Evolutionary conservation across 1,140 invertebrate species (phyloP), one percentile per base, ranked within the genome.

Genomic region (Matsumurasca onukii): DNA sequence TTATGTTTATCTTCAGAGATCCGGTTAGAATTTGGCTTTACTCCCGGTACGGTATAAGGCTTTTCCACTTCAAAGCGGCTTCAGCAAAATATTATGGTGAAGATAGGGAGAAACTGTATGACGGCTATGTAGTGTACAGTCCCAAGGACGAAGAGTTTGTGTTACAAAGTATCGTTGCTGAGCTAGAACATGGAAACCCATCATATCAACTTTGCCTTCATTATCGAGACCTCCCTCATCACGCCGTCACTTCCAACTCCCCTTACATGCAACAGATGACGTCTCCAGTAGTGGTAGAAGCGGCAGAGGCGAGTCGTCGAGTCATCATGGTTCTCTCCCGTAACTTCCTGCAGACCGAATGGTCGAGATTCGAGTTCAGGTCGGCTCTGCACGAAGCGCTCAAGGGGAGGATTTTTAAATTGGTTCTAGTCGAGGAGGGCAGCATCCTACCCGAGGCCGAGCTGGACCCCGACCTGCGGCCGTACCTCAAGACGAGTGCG

Each of bases 61-160:
- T 95, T 31, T 91, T 90, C 71, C 75, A 77, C 80, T 86, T 80
- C 75, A 75, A 77, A 73, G 81, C 73, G 75, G 81, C 67, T 3
- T 78, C 76, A 15, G 77, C 78, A 22, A 82, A 82, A 72, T 80
- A 81, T 69, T 76, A 78, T 61, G 87, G 85, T 75, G 89, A 91
- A 76, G 91, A 93, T 71, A 86, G 87, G 59, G 91, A 94, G 75
- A 94, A 94, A 74, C 81, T 94, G 13, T 97, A 94, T 79, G 96
- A 98, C 77, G 94, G 92, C 39, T 97, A 95, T 78, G 89, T 98
- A 2, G 90, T 93, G 69, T 97, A 98, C 81, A 94, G 92, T 70
- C 91, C 92, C 22, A 93, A 95, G 79, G 95, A 98, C 80, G 92
- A 95, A 75, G 89, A 94, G 76, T 94, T 95, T 76, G 91, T 97